Evolutionary conservation across 1,140 invertebrate genomes (phyloP).

Genomic region (Drosophila erecta): DNA sequence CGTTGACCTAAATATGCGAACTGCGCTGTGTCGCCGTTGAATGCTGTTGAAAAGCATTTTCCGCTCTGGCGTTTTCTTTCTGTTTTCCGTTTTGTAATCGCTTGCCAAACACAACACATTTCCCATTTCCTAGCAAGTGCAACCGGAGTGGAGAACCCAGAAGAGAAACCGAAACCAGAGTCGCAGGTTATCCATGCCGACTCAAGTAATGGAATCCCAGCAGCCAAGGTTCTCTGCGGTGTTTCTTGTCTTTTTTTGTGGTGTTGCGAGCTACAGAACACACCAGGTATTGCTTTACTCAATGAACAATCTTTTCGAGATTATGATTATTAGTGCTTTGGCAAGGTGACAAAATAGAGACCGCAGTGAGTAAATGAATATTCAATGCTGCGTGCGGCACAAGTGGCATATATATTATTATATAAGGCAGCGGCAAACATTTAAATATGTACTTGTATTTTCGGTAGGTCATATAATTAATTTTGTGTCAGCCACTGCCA

Average conservation of each 20-base stretch:
- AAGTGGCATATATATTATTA: conserved; percentile 57
- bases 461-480: conserved; percentile 15
- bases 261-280: not conserved
- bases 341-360: conserved; percentile 65
- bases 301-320: conserved; percentile 47
- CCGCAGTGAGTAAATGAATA: conserved; percentile 64
- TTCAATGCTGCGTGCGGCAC: conserved; percentile 65
- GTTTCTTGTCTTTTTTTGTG: not conserved
- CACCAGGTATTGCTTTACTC: conserved; percentile 47
- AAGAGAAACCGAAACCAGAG: conserved; percentile 34
- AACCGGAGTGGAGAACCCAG: conserved; percentile 54
- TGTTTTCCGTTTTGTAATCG: conserved; percentile 67
- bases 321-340: conserved; percentile 53
- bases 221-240: conserved; percentile 63
- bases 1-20: conserved; percentile 76
- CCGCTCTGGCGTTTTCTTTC: conserved; percentile 70
- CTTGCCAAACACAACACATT: conserved; percentile 59
- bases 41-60: conserved; percentile 49
- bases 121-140: conserved; percentile 63
- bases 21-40: conserved; percentile 28
- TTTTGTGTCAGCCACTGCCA: conserved; percentile 54
- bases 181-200: conserved; percentile 17
- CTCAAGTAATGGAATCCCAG: conserved; percentile 50
- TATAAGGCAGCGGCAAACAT: not conserved
- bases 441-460: not conserved